Base-by-base conservation (phyloP, 2,113 vertebrate species). In the Arenaria interpres region DNA sequence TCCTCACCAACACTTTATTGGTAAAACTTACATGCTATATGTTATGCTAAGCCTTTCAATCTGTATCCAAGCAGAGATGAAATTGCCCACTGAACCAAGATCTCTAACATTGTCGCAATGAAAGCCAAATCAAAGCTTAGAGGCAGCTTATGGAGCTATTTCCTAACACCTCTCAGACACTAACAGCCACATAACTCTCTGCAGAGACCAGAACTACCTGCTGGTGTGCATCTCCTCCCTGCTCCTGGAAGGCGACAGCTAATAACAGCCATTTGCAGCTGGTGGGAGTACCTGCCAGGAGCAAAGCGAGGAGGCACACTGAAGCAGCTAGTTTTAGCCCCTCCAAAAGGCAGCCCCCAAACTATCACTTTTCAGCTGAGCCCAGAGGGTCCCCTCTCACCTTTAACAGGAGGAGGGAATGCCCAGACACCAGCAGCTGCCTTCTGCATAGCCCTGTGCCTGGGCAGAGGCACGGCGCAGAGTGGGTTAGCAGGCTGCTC, bases 91-190 rank as follows among this genome's bases (percentile, higher is more conserved):
- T 62, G 53, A 64, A 81, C 59, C 37, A 75, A 71, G 37, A 28
- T 73, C 62, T 68, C 67, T 64, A 56, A 35, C 9, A 6, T 10
- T 28, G 22, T 41, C 73, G 50, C 64, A 86, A 4, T 23, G 59
- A 88, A 86, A 83, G 54, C 37, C 48, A 77, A 92, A 86, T 32
- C 41, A 90, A 94, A 96, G 79, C 20, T 37, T 16, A 41, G 13
- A 37, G 57, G 50, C 63, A 95, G 83, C 22, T 88, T 62, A 35
- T 12, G 30, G 33, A 86, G 59, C n/a, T 77, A 22, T 73, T 90
- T 92, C 27, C 53, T 83, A 77, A 54, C 13, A 25, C 41, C 45
- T 39, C 60, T 45, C 30, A 66, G 30, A 32, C 14, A 41, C 60
- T 25, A 78, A 75, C 21, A 64, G 6, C 27, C 53, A 64, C 54